Evolutionary conservation across 1,140 invertebrate species (phyloP), one percentile per base, ranked within the genome.

Genomic region (Bombus cullumanus): DNA sequence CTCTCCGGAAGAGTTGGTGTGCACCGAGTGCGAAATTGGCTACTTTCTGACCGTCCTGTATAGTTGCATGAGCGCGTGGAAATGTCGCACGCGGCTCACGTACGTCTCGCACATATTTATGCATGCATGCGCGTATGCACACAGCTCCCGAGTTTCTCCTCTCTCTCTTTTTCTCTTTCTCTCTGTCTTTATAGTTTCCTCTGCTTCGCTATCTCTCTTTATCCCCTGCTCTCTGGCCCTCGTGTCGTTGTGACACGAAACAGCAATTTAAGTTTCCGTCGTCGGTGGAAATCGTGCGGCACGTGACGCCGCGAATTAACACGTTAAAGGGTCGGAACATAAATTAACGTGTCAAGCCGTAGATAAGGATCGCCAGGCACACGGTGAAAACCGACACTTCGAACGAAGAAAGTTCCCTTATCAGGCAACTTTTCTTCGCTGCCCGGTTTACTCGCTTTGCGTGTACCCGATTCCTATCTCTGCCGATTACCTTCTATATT

Each of bases 191-290:
- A 53, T 31, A 13, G 28, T 37, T 43, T 31, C 15, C 34, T n/a
- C 9, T 28, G 18, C 2, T 4, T n/a, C 39, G 57, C 47, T 53
- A 53, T 53, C 18, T 41, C 83, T 25, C 15, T 28, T 10, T 9
- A 22, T 28, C 12, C 41, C 0, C 28, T 1, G 5, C 31, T 37
- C 39, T 31, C 37, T 39, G 18, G 22, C 47, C 6, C 5, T 31
- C 53, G 43, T 43, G 76, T 66, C 57, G 83, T 74, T 12, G 88
- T 79, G 92, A 93, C 93, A 93, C 93, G 92, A 91, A 93, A 93
- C 92, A 90, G 93, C 92, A 93, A 94, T 93, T 94, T 94, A 93
- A 93, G 93, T 93, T 93, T 92, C 91, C 91, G 92, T 91, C 87
- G 91, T 79, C 78, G 84, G 73, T 74, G 47, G 87, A 82, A 82